phyloP scores from a whole-genome alignment of 2,113 vertebrate genomes.

The Etia nguti region DNA sequence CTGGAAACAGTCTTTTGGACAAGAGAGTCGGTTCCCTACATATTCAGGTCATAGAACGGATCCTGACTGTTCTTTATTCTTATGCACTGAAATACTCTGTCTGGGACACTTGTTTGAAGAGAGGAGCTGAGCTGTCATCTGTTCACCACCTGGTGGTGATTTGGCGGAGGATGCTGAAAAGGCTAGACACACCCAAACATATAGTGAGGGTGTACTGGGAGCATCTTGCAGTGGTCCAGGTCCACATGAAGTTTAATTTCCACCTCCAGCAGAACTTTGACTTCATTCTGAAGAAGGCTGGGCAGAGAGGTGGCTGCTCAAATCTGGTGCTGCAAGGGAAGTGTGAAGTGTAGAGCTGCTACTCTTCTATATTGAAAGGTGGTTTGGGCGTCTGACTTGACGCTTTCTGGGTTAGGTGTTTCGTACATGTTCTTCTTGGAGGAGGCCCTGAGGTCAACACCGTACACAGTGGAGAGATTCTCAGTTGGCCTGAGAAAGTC shows the following conservation, averaged over 20 bases:
- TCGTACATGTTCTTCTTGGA: neutral
- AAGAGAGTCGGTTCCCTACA: neutral
- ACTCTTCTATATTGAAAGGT: neutral
- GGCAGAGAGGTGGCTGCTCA: neutral
- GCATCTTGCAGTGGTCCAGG: neutral
- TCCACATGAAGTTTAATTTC: neutral
- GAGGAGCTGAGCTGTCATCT: accelerated
- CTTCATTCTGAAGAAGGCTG: neutral
- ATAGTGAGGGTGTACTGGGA: neutral
- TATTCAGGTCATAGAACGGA: neutral
- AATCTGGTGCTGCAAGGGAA: neutral
- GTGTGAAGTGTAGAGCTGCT: neutral
- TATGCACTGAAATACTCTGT: neutral
- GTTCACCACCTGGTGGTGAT: neutral
- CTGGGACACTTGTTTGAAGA: neutral
- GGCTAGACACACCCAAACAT: neutral
- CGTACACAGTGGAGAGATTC: neutral
- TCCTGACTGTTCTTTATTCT: neutral
- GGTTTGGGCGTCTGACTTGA: neutral
- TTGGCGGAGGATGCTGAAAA: neutral
- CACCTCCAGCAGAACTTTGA: neutral
- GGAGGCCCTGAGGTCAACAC: neutral
- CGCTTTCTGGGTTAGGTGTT: neutral
- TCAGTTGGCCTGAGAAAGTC: neutral
- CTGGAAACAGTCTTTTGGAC: neutral